These are phyloP conservation scores for Yoshiicerus persimilis DNA, from an alignment of 1,140 invertebrate species.

Conservation along the genomic window DNA sequence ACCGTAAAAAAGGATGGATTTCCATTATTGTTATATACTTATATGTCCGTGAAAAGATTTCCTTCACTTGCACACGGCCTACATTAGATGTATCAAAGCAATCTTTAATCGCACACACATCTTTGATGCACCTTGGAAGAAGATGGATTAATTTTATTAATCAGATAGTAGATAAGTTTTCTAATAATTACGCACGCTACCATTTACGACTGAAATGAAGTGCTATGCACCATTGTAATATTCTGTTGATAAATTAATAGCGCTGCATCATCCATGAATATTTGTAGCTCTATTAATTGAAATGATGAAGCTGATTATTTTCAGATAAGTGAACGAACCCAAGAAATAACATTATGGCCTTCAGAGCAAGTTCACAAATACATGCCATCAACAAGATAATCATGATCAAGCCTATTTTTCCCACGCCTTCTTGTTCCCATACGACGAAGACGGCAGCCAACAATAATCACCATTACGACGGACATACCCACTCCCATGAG, in stretches of 20 bases:
- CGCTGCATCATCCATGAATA: background rate
- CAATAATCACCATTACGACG: slow-evolving; percentile 70
- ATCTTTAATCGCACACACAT: background rate
- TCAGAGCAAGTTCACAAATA: slow-evolving; percentile 70
- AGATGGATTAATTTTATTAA: background rate
- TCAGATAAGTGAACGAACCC: background rate
- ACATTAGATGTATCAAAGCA: background rate
- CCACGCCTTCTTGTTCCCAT: slow-evolving; percentile 69
- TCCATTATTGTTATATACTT: background rate
- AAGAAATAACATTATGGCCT: background rate
- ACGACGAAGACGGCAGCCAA: slow-evolving; percentile 76
- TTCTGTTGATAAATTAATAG: background rate
- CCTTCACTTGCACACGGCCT: background rate
- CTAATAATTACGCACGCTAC: too few species aligned
- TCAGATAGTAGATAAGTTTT: background rate
- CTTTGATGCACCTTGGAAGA: background rate
- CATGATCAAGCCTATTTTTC: slow-evolving; percentile 85
- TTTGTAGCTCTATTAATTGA: background rate
- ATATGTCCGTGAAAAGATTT: background rate
- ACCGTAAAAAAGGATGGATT: slow-evolving; percentile 16
- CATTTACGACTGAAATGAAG: too few species aligned
- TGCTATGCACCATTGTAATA: too few species aligned
- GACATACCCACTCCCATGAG: slow-evolving; percentile 68
- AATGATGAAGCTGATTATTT: background rate
- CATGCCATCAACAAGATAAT: slow-evolving; percentile 97